Conservation (phyloP, 2,888 invertebrate species). For the Microdon myrmicae region DNA sequence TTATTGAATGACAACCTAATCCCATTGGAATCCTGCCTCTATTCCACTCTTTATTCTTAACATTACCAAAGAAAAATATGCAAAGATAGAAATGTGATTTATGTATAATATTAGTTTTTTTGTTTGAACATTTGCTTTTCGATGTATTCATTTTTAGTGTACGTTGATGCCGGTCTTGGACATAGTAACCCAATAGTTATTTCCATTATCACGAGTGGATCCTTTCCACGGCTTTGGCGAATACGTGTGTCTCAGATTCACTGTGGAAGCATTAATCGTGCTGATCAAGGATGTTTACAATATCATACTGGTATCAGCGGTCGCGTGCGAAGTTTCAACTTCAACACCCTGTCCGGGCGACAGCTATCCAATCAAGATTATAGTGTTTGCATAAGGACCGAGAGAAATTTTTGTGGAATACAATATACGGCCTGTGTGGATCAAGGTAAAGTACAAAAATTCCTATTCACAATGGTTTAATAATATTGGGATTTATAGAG, state of each 20-base stretch:
- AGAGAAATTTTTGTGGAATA: constrained; percentile 87
- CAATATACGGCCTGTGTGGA: constrained; percentile 83
- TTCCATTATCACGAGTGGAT: constrained; percentile 83
- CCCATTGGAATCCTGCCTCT: too few species aligned
- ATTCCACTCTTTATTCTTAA: too few species aligned
- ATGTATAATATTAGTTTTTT: too few species aligned
- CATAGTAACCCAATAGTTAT: constrained; percentile 81
- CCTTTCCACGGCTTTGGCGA: constrained; percentile 82
- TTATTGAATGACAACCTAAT: too few species aligned
- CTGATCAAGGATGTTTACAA: constrained; percentile 66
- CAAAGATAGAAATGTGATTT: too few species aligned
- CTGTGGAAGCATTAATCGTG: constrained; percentile 77
- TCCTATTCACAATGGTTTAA: not conserved
- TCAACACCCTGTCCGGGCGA: constrained; percentile 77
- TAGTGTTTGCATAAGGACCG: constrained; percentile 84
- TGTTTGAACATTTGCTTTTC: too few species aligned
- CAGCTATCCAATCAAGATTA: constrained; percentile 91
- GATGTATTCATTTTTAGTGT: constrained; percentile 76
- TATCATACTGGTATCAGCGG: constrained; percentile 77
- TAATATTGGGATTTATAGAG: constrained; percentile 66
- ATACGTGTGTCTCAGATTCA: constrained; percentile 83
- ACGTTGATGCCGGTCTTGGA: constrained; percentile 78
- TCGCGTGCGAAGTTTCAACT: constrained; percentile 85
- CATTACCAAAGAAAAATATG: too few species aligned
- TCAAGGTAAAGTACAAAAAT: constrained; percentile 67